Conservation (phyloP, 2,113 vertebrate genomes). For the Ivindomyrus marchei region DNA sequence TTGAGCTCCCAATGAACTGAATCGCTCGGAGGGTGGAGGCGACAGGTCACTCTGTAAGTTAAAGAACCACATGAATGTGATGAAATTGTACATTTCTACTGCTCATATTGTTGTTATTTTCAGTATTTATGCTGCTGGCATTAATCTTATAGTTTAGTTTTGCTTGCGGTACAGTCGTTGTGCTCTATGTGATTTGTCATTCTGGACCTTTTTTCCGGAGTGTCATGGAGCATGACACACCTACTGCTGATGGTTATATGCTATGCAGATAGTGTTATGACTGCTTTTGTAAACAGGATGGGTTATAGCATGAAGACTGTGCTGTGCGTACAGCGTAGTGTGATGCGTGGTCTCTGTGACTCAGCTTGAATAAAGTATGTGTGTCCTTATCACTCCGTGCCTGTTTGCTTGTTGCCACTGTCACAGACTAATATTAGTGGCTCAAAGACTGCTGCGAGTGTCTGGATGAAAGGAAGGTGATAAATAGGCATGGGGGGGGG, state of each 20-base stretch:
- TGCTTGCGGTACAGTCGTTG: background rate
- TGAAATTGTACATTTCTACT: background rate
- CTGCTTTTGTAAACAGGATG: background rate
- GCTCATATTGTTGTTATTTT: background rate
- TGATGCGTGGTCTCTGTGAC: background rate
- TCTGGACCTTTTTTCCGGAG: background rate
- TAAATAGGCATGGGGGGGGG: conserved; percentile 45
- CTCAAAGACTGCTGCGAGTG: conserved; percentile 44
- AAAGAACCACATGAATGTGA: background rate
- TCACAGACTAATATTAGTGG: conserved; percentile 57
- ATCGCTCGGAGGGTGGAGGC: background rate
- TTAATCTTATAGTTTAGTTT: background rate
- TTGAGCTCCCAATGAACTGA: background rate
- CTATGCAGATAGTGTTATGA: background rate
- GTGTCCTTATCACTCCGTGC: background rate
- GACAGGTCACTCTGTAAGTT: background rate
- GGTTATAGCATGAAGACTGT: background rate
- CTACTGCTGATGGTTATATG: background rate
- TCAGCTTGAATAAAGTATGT: background rate
- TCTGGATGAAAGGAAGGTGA: conserved; percentile 54
- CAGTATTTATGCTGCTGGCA: background rate
- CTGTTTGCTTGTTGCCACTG: conserved; percentile 34
- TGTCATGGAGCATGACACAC: background rate
- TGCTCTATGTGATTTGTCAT: background rate
- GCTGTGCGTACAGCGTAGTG: background rate